These are phyloP conservation scores for Pachycephala philippinensis DNA, from an alignment of 2,113 vertebrate species.

Conservation along the genomic window DNA sequence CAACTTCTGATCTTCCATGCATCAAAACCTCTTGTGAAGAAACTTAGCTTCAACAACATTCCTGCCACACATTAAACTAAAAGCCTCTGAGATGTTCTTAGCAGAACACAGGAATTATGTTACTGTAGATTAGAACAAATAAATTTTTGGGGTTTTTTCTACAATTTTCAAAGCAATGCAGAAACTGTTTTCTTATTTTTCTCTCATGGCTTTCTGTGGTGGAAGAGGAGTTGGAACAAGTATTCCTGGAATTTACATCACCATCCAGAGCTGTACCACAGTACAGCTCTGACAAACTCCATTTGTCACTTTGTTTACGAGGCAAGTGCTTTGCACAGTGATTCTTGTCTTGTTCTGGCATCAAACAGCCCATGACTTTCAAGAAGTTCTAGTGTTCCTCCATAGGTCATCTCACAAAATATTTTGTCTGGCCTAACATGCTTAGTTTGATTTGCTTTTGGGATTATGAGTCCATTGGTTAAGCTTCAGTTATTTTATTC, in stretches of 20 bases:
- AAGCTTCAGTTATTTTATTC: neutral
- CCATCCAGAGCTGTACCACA: neutral
- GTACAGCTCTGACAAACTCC: neutral
- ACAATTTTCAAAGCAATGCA: neutral
- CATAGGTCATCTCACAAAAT: neutral
- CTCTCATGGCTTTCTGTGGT: neutral
- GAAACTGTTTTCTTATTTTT: neutral
- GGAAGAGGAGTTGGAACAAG: neutral
- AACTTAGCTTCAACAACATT: neutral
- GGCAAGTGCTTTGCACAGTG: neutral
- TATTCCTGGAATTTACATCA: neutral
- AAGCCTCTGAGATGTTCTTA: neutral
- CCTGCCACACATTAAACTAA: neutral
- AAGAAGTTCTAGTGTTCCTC: neutral
- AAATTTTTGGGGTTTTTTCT: accelerated
- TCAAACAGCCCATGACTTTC: neutral
- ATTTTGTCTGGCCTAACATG: neutral
- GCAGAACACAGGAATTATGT: neutral
- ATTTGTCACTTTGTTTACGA: neutral
- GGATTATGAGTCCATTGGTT: neutral
- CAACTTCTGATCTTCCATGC: neutral
- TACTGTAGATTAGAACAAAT: neutral
- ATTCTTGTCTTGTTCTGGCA: neutral
- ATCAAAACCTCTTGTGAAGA: neutral
- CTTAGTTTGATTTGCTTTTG: neutral